These are phyloP conservation scores for Actias luna DNA, from an alignment of 2,888 invertebrate species.

Conservation along the genomic window DNA sequence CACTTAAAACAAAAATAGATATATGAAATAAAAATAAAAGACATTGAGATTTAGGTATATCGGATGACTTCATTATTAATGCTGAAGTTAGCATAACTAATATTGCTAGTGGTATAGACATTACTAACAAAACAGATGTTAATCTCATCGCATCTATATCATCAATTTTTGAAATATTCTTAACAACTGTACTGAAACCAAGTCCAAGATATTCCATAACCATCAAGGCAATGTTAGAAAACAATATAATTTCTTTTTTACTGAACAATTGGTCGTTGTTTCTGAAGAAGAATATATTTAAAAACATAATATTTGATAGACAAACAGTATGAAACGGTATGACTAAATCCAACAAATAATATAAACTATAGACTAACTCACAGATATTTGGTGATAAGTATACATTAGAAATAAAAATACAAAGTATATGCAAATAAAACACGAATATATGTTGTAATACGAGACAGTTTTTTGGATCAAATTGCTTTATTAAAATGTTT, in stretches of 20 bases:
- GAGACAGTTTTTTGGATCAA: conserved; percentile 25
- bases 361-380: conserved; percentile 1
- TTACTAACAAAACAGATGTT: conserved; percentile 29
- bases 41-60: conserved; percentile 21
- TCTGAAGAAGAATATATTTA: conserved; percentile 32
- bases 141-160: conserved; percentile 24
- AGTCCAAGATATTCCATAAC: conserved; percentile 26
- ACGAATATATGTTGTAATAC: conserved; percentile 27
- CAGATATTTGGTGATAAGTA: background rate
- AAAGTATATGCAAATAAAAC: conserved; percentile 15
- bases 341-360: conserved; percentile 25
- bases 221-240: conserved; percentile 22
- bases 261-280: conserved; percentile 30
- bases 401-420: conserved; percentile 8
- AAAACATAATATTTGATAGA: conserved; percentile 30
- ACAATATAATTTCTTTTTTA: conserved; percentile 26
- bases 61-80: conserved; percentile 21
- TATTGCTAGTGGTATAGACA: conserved; percentile 28
- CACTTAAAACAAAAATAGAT: conserved; percentile 28
- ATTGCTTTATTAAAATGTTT: conserved; percentile 13
- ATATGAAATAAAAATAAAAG: conserved; percentile 29
- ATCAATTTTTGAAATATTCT: background rate
- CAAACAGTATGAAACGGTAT: conserved; percentile 26
- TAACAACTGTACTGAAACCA: conserved; percentile 14
- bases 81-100: conserved; percentile 23